phyloP scores from a whole-genome alignment of 2,888 invertebrate genomes.

The Cheilosia grossa region DNA sequence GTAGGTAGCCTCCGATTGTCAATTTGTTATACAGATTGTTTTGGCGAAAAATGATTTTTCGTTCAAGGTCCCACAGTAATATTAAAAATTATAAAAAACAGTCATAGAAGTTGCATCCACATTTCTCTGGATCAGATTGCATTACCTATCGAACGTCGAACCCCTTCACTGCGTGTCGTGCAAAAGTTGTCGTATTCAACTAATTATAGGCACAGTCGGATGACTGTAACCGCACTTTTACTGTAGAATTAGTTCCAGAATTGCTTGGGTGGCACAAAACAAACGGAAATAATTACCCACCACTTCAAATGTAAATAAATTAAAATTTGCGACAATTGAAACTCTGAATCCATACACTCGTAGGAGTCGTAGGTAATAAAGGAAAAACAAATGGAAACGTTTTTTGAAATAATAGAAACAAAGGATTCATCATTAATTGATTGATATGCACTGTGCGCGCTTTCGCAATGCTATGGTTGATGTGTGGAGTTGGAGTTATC shows the following conservation, averaged over 20 bases:
- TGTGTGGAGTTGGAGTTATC: constrained; percentile 18
- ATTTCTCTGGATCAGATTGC: too few species aligned
- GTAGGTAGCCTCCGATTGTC: too few species aligned
- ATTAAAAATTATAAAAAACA: too few species aligned
- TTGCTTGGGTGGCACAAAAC: constrained; percentile 9
- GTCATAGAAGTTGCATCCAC: too few species aligned
- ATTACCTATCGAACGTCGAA: too few species aligned
- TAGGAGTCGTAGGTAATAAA: not conserved
- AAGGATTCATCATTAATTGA: constrained; percentile 64
- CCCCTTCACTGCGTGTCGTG: too few species aligned
- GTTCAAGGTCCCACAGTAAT: too few species aligned
- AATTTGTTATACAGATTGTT: too few species aligned
- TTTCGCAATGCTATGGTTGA: constrained; percentile 33
- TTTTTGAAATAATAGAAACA: constrained; percentile 49
- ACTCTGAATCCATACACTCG: not conserved
- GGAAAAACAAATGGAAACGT: constrained; percentile 40
- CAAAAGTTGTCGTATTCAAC: too few species aligned
- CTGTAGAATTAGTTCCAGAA: not conserved
- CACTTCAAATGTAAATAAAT: not conserved
- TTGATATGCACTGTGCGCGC: constrained; percentile 46
- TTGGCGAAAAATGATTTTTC: too few species aligned
- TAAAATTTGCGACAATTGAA: not conserved
- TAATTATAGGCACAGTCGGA: too few species aligned
- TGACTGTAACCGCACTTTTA: too few species aligned
- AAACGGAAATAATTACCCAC: constrained; percentile 51